These are phyloP conservation scores for Phania funesta DNA, from an alignment of 2,888 invertebrate species.

Conservation along the genomic window DNA sequence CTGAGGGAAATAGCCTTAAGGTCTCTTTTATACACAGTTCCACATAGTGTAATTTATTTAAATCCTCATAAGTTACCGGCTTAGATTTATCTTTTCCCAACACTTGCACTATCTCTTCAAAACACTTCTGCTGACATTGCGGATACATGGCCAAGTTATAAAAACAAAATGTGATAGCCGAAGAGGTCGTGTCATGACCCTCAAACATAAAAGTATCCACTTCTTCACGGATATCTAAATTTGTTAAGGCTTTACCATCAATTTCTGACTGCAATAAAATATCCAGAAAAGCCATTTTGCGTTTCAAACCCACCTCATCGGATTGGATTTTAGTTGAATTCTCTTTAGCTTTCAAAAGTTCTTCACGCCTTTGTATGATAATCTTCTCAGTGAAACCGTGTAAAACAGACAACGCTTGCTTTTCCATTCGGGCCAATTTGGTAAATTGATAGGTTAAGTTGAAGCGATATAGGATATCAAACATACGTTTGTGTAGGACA, in stretches of 20 bases:
- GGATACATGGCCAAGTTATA: conserved; percentile 81
- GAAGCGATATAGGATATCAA: conserved; percentile 77
- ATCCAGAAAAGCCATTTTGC: conserved; percentile 86
- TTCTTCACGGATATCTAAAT: conserved; percentile 84
- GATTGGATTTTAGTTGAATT: conserved; percentile 30
- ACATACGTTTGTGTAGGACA: conserved; percentile 79
- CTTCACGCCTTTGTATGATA: conserved; percentile 81
- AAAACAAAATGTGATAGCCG: conserved; percentile 81
- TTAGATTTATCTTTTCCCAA: conserved; percentile 77
- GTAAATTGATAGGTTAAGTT: conserved; percentile 81
- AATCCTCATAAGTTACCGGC: conserved; percentile 75
- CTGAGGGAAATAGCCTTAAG: conserved; percentile 78
- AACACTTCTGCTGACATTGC: conserved; percentile 81
- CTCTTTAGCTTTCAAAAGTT: conserved; percentile 72
- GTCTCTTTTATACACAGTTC: conserved; percentile 80
- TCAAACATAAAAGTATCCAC: conserved; percentile 89
- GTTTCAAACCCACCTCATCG: conserved; percentile 82
- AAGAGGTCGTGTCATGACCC: conserved; percentile 82
- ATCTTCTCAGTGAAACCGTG: conserved; percentile 83
- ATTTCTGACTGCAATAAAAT: conserved; percentile 83
- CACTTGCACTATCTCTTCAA: conserved; percentile 80
- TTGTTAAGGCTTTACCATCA: conserved; percentile 83
- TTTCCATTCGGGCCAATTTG: conserved; percentile 82
- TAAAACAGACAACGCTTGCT: conserved; percentile 80
- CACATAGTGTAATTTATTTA: conserved; percentile 77